Evolutionary conservation across 2,888 invertebrate genomes (phyloP).

Genomic region (Rotaria sp.): DNA sequence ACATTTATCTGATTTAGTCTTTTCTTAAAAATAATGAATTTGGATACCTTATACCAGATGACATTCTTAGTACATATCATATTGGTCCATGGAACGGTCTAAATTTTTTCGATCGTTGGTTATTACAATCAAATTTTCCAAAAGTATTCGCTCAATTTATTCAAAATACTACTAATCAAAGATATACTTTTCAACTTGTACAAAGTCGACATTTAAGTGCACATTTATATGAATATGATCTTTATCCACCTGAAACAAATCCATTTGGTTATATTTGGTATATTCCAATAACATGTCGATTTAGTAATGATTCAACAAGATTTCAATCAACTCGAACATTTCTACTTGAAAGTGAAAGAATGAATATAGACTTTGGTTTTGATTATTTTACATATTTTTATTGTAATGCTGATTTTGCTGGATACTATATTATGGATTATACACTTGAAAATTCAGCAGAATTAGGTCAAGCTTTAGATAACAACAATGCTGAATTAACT

Average conservation of each 20-base stretch:
- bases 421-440: slow-evolving; percentile 39
- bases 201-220: neutral
- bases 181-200: neutral
- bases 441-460: slow-evolving; percentile 33
- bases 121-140: slow-evolving; percentile 35
- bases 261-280: slow-evolving; percentile 33
- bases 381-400: neutral
- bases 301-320: neutral
- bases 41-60: neutral
- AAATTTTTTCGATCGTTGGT: slow-evolving; percentile 37
- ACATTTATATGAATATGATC: slow-evolving; percentile 9
- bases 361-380: neutral
- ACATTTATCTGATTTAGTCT: neutral
- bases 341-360: neutral
- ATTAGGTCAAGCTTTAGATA: slow-evolving; percentile 13
- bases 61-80: neutral
- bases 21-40: neutral
- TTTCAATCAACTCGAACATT: neutral
- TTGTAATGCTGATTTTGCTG: slow-evolving; percentile 36
- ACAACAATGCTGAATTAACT: slow-evolving; percentile 2
- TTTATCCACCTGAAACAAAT: slow-evolving; percentile 33
- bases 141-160: neutral
- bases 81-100: slow-evolving; percentile 29
- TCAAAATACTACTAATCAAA: neutral
- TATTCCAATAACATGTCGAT: slow-evolving; percentile 30